Base-by-base conservation (phyloP, 2,888 invertebrate genomes). In the Miltochrista miniata region DNA sequence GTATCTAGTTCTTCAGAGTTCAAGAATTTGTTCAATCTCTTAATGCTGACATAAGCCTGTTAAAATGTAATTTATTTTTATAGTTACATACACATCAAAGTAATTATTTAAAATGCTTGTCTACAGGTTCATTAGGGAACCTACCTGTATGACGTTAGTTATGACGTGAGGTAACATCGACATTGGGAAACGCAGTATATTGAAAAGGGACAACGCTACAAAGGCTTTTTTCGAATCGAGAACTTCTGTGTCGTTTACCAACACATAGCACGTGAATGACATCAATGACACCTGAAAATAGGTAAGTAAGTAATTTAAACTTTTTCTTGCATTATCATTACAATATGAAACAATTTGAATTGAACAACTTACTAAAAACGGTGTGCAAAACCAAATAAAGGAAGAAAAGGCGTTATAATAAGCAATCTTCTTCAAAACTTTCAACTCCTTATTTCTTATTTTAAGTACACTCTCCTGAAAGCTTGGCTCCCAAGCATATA, bases 101-200 rank as follows among this genome's bases (percentile, higher is more conserved):
- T 56, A 76, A 37, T 13, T 1, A 5, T n/a, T 33, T 18, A 24
- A 34, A 12, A 9, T 18, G 12, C 12, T n/a, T 15, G 1, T 15
- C 10, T 33, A n/a, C n/a, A 1, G 18, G 18, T 24, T 4, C 18
- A 24, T 24, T 24, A 24, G 18, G 36, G 11, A 24, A 93, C 95
- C 94, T 94, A 96, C 97, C 95, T 97, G 97, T 79, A 97, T 96
- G 86, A 96, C 92, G 90, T 96, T 96, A 78, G 96, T 95, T 83
- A 98, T 96, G 93, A 98, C 95, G 95, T 98, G 97, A 78, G 98
- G 98, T 87, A 98, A 94, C 96, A 98, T 96, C 80, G 97, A 96
- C 89, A 99, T 94, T 73, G 99, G 98, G 85, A 98, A 97, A 83
- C 98, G 94, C 75, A 99, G 95, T 75, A 99, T 98, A 93, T 99